Base-by-base conservation (phyloP, 2,113 vertebrate species). In the Chionis minor region DNA sequence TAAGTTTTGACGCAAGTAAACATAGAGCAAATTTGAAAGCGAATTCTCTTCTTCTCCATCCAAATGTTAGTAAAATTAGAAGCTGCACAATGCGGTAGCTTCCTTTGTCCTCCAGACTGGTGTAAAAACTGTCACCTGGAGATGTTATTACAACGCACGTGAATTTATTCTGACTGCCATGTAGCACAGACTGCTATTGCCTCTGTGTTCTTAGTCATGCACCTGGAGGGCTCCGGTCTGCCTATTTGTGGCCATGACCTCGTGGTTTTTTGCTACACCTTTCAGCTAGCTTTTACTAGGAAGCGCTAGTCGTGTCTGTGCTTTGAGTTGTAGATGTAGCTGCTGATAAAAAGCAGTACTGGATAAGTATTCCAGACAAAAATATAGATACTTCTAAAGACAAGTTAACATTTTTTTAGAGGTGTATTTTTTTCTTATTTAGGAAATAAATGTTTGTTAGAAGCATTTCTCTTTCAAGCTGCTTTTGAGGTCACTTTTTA, bases 141-240 rank as follows among this genome's bases (percentile, higher is more conserved):
- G 65, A 62, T 52, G 32, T 58, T 32, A 2, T 1, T 61, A 9
- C 10, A 27, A 7, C 2, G 7, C 2, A 0, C 2, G 14, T 65
- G 80, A 42, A 14, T 38, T 91, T 71, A 7, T 54, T 86, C 4
- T 35, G 35, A 20, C 14, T 70, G 42, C 42, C 45, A 12, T 45
- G 44, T 24, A 55, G 54, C 38, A 62, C 27, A 24, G 47, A 35
- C 67, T 66, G 54, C 66, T 74, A 2, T 59, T 73, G 70, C 21
- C 40, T 69, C 44, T 1, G 0, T n/a, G 14, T 75, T 62, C 10
- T 28, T 73, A 45, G 30, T 40, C 59, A 17, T 2, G 1, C 12
- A 66, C n/a, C 27, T 70, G 27, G 13, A 65, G 61, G 30, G n/a
- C 38, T 89, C 62, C 49, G 21, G 4, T 56, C 32, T 70, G 51